Percentiles rank a stretch among this genome's conserved stretches.
Evolutionary conservation across 1,140 invertebrate species (phyloP).

Genomic region (Parapsyche elsis): DNA sequence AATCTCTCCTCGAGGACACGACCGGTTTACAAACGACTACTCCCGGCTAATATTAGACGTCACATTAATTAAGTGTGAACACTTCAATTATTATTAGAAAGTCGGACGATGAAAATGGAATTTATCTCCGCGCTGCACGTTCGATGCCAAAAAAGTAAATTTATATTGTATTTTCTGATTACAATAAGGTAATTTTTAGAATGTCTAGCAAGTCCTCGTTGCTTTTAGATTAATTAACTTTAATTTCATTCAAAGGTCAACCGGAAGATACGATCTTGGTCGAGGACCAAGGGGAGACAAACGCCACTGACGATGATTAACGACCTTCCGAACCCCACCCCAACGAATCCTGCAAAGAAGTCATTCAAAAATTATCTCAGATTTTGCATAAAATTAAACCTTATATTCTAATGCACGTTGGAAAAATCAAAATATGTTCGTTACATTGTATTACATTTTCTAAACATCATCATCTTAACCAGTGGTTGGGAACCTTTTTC

Average conservation of each 20-base stretch:
- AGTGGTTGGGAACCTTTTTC: too few relatives aligned
- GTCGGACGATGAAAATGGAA: too few relatives aligned
- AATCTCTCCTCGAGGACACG: neutral
- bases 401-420: neutral
- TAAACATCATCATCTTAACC: too few relatives aligned
- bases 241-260: constrained; percentile 24
- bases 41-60: too few relatives aligned
- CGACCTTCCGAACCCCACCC: neutral
- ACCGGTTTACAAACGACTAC: neutral
- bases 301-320: constrained; percentile 25
- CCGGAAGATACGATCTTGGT: constrained; percentile 13
- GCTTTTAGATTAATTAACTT: constrained; percentile 29
- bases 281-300: neutral
- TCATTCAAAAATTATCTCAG: constrained; percentile 13
- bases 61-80: too few relatives aligned
- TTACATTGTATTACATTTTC: too few relatives aligned
- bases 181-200: too few relatives aligned
- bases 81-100: too few relatives aligned
- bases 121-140: too few relatives aligned
- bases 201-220: neutral
- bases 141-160: too few relatives aligned
- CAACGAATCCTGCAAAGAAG: neutral
- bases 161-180: too few relatives aligned
- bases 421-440: too few relatives aligned
- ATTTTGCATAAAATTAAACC: constrained; percentile 19